Conservation (phyloP, 2,888 invertebrate genomes). For the Xestia xanthographa region DNA sequence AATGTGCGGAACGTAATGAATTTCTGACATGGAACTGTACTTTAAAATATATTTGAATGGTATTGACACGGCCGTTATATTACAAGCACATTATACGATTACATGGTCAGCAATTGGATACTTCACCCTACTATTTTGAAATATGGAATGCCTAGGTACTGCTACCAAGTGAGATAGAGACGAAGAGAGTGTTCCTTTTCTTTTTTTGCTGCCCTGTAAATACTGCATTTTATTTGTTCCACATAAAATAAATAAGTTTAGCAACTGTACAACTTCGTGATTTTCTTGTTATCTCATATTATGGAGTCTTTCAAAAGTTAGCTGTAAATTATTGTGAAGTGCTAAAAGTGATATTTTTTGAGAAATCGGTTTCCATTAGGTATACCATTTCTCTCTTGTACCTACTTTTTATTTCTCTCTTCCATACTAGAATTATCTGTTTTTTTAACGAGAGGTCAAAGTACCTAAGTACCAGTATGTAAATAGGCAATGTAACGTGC, state of each 20-base stretch:
- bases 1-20: not conserved
- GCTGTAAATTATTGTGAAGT: constrained; percentile 21
- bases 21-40: not conserved
- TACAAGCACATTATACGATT: not conserved
- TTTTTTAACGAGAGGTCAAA: not conserved
- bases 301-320: constrained; percentile 23
- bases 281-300: constrained; percentile 28
- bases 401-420: not conserved
- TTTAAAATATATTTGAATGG: not conserved
- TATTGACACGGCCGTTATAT: not conserved
- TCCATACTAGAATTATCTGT: not conserved
- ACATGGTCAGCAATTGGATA: not conserved
- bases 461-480: not conserved
- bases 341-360: constrained; percentile 33
- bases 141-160: not conserved
- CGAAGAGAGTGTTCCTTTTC: not conserved
- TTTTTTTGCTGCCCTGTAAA: not conserved
- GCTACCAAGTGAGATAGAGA: not conserved
- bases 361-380: not conserved
- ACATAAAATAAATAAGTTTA: constrained; percentile 17
- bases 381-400: not conserved
- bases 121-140: constrained; percentile 22
- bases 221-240: not conserved
- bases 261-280: constrained; percentile 38
- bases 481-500: not conserved